Evolutionary conservation across 2,888 invertebrate species (phyloP).

Genomic region (Scotopteryx bipunctaria): DNA sequence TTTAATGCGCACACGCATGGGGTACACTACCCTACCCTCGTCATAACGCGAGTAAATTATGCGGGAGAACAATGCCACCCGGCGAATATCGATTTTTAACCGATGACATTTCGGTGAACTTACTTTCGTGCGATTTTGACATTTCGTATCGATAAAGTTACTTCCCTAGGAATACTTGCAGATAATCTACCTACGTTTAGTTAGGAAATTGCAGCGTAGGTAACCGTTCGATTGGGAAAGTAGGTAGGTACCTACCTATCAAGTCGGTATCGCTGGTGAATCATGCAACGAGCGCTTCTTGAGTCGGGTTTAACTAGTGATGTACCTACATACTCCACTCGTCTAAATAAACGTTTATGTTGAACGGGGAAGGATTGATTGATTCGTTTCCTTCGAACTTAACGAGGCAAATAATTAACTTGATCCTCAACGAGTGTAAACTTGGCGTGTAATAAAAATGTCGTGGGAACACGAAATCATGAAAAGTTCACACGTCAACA

Average conservation of each 20-base stretch:
- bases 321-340: constrained; percentile 47
- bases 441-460: constrained; percentile 46
- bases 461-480: constrained; percentile 49
- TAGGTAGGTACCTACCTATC: constrained; percentile 38
- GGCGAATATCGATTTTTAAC: constrained; percentile 62
- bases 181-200: constrained; percentile 28
- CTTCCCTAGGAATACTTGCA: constrained; percentile 22
- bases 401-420: constrained; percentile 51
- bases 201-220: constrained; percentile 42
- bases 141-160: constrained; percentile 29
- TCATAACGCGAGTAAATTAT: constrained; percentile 58
- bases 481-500: constrained; percentile 50
- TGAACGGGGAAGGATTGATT: constrained; percentile 51
- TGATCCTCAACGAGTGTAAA: constrained; percentile 40
- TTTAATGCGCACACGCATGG: constrained; percentile 63
- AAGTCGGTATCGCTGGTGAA: constrained; percentile 52
- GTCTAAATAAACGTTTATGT: constrained; percentile 60
- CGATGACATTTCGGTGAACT: constrained; percentile 51
- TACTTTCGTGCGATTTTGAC: background rate
- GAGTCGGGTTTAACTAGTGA: constrained; percentile 44
- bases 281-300: constrained; percentile 52
- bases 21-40: constrained; percentile 61
- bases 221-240: constrained; percentile 50
- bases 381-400: constrained; percentile 48
- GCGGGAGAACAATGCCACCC: constrained; percentile 63